Evolutionary conservation across 2,797 vertebrate species (phyloP).

Genomic region (Halcyon leucocephala): DNA sequence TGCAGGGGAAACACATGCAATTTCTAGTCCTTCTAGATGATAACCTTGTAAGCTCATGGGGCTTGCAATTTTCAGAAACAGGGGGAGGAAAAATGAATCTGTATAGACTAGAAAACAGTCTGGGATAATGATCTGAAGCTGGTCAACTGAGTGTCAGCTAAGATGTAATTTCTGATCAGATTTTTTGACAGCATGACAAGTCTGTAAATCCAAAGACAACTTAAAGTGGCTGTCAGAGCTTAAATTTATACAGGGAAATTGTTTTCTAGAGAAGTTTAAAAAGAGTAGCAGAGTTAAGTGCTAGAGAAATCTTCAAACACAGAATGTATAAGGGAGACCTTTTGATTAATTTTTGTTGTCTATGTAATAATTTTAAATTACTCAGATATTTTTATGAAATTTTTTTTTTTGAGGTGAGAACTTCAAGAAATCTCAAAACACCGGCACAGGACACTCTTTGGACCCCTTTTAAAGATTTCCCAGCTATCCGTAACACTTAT

Average conservation of each 20-base stretch:
- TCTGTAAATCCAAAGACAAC: neutral
- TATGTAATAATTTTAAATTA: neutral
- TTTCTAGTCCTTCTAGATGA: neutral
- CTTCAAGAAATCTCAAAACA: neutral
- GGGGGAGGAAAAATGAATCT: neutral
- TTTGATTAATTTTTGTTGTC: neutral
- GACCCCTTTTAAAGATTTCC: neutral
- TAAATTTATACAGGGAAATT: neutral
- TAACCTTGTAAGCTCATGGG: neutral
- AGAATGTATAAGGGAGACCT: neutral
- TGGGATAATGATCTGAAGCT: neutral
- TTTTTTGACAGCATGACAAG: neutral
- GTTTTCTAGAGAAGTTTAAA: neutral
- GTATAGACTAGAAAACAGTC: neutral
- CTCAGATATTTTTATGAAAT: neutral
- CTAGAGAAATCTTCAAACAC: neutral
- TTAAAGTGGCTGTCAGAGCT: neutral
- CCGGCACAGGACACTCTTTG: neutral
- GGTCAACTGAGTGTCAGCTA: neutral
- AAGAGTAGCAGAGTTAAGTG: neutral
- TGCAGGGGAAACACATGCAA: neutral
- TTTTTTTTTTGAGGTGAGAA: neutral
- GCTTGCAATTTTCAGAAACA: neutral
- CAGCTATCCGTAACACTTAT: neutral
- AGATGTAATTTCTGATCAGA: neutral